Evolutionary conservation across 2,888 invertebrate genomes (phyloP), one percentile per base, ranked within the genome.

Genomic region (Ophion ventricosus): DNA sequence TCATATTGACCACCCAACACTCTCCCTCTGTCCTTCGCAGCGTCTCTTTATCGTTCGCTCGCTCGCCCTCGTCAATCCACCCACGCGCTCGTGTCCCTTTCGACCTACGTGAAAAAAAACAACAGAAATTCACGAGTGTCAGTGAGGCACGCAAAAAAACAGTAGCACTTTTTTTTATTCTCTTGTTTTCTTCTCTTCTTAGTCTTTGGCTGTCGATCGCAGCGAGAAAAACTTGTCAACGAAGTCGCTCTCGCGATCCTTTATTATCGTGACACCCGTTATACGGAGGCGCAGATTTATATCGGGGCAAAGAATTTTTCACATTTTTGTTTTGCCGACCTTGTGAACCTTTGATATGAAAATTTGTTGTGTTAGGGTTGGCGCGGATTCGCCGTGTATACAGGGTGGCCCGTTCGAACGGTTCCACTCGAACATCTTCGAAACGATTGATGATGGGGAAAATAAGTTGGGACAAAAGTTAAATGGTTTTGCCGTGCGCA

Each of bases 1-100:
- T 93, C 93, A 93, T 93, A 92, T 91, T 93, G 93, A 93, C 92
- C 91, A 91, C 91, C 91, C 91, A 91, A 89, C 90, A 91, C 90
- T 90, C 91, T 90, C 89, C 90, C 88, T 90, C 89, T 64, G 90
- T 70, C 90, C 91, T 88, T 89, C 90, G 88, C 89, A 89, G 89
- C 88, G 90, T 89, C 90, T 90, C 90, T 84, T 85, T 92, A 93
- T 93, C 91, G 92, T 93, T 91, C 93, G 90, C 4, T 35, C 35
- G 5, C 7, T 2, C 35, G 35, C 35, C 35, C 35, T 35, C 35
- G 35, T 35, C 35, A 35, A 5, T 35, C 7, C 35, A 35, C 35
- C 35, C 4, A 7, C 35, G 35, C 35, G 35, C 78, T 78, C 75
- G 76, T 80, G 64, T 66, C 57, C 78, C 56, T n/a, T 72, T 29